A percentile compares a stretch with the other conserved stretches of the same genome.
These are phyloP conservation scores for Pollimyrus isidori DNA, from an alignment of 2,113 vertebrate genomes.

Conservation along the genomic window DNA sequence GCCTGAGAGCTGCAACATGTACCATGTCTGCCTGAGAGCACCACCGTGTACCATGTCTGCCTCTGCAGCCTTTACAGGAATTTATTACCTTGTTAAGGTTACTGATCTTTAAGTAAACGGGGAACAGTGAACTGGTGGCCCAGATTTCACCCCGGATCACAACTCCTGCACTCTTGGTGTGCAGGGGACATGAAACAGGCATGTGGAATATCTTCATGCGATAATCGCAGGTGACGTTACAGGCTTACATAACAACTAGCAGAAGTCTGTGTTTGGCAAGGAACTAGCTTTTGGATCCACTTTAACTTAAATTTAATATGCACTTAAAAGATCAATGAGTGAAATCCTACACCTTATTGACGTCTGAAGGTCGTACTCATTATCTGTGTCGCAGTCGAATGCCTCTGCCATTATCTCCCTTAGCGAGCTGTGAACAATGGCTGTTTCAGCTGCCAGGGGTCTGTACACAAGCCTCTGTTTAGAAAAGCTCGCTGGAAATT, in stretches of 20 bases:
- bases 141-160: too few relatives aligned
- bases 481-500: not conserved
- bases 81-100: constrained; percentile 2
- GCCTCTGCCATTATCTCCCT: not conserved
- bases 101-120: not conserved
- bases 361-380: not conserved
- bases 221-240: not conserved
- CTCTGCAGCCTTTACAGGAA: not conserved
- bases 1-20: too few relatives aligned
- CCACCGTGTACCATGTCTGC: not conserved
- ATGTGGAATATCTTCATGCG: not conserved
- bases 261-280: not conserved
- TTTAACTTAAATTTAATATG: not conserved
- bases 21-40: too few relatives aligned
- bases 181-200: not conserved
- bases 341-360: not conserved
- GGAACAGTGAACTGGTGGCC: not conserved
- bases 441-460: not conserved
- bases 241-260: not conserved
- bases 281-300: not conserved
- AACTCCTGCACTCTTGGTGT: not conserved
- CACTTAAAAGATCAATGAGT: not conserved
- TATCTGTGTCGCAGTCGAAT: not conserved
- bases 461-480: not conserved
- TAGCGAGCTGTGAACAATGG: not conserved